Percentiles rank a stretch among this genome's conserved stretches.
Evolutionary conservation across 1,140 invertebrate genomes (phyloP).

Genomic region (Drosophila albomicans): DNA sequence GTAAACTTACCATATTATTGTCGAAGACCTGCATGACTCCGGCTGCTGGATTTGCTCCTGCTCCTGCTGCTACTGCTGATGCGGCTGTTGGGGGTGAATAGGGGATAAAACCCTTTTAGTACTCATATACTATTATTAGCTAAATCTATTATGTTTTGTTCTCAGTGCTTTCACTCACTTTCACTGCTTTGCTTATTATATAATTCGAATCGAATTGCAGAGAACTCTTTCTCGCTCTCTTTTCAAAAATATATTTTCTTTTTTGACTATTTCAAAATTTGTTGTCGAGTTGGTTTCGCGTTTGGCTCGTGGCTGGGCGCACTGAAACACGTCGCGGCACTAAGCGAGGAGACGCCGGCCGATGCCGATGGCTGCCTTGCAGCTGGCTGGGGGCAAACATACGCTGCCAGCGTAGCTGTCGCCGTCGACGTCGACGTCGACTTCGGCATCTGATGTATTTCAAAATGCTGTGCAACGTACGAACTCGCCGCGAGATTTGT

Average conservation of each 20-base stretch:
- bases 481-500: conserved; percentile 53
- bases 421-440: conserved; percentile 22
- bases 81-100: conserved; percentile 20
- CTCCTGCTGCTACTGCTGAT: too few species aligned
- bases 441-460: conserved; percentile 70
- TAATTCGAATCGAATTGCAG: conserved; percentile 16
- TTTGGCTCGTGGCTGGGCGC: conserved; percentile 69
- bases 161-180: conserved; percentile 57
- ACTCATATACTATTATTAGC: background rate
- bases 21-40: conserved; percentile 80
- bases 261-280: conserved; percentile 21
- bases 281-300: conserved; percentile 27
- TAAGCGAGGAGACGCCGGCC: conserved; percentile 54
- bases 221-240: background rate
- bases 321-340: conserved; percentile 75
- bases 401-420: conserved; percentile 31
- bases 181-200: conserved; percentile 47
- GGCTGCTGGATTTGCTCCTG: conserved; percentile 10
- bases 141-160: background rate
- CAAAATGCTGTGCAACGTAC: conserved; percentile 69
- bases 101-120: conserved; percentile 7
- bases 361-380: conserved; percentile 51
- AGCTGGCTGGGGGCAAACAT: conserved; percentile 46
- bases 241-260: background rate
- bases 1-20: conserved; percentile 78